Evolutionary conservation across 1,140 invertebrate species (phyloP).

Genomic region (Anastatus disparis): DNA sequence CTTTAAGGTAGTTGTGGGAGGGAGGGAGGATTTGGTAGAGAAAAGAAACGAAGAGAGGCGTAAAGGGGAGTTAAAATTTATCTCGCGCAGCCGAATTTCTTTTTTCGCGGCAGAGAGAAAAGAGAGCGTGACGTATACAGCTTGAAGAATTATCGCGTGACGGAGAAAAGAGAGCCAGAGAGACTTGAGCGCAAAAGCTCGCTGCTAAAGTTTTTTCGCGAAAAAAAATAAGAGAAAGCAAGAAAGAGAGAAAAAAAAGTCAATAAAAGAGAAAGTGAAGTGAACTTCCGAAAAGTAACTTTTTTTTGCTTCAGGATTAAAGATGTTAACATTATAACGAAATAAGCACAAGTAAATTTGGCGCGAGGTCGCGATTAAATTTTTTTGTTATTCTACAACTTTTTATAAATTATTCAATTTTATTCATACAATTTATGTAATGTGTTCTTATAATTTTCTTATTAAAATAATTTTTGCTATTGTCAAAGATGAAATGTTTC

Average conservation of each 20-base stretch:
- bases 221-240: background rate
- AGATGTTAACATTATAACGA: background rate
- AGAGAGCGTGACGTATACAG: background rate
- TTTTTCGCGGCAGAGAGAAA: background rate
- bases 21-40: no score
- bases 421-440: no score
- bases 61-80: slow-evolving; percentile 13
- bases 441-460: no score
- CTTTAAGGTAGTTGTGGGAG: no score
- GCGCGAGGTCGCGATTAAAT: no score
- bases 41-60: background rate
- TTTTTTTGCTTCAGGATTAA: background rate
- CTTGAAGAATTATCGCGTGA: slow-evolving; percentile 35
- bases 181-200: background rate
- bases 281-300: background rate
- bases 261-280: slow-evolving; percentile 6
- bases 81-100: slow-evolving; percentile 19
- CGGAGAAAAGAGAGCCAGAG: slow-evolving; percentile 13
- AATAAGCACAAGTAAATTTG: background rate
- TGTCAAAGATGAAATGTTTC: no score
- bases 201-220: background rate
- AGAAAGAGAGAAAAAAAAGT: slow-evolving; percentile 9
- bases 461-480: no score
- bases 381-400: no score
- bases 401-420: no score